phyloP scores from a whole-genome alignment of 2,113 vertebrate species.

The Lagopus leucura region DNA sequence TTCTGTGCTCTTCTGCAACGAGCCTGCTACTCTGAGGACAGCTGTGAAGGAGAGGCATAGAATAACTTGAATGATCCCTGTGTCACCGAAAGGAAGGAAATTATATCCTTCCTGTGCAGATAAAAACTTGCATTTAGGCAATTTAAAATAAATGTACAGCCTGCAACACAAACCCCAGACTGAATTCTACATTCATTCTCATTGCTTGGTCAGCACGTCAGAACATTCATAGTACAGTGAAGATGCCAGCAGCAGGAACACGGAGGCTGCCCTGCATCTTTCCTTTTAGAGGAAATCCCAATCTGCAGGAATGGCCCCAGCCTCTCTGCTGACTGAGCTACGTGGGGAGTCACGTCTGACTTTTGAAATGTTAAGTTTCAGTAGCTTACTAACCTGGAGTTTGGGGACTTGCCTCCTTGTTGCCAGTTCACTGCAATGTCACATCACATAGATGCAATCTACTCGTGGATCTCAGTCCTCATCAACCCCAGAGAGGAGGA shows the following conservation, averaged over 20 bases:
- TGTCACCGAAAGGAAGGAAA: background rate
- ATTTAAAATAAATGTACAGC: accelerated
- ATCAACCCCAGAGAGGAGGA: background rate
- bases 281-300: background rate
- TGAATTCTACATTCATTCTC: background rate
- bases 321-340: background rate
- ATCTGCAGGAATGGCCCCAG: background rate
- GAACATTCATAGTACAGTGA: background rate
- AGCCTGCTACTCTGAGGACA: slow-evolving; percentile 89
- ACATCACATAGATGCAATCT: accelerated
- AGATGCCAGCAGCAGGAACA: background rate
- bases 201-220: background rate
- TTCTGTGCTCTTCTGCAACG: slow-evolving; percentile 95
- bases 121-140: background rate
- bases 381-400: background rate
- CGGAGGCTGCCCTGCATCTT: background rate
- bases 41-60: slow-evolving; percentile 76
- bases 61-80: background rate
- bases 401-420: background rate
- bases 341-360: background rate
- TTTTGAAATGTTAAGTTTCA: background rate
- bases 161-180: background rate
- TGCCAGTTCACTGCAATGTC: background rate
- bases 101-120: accelerated
- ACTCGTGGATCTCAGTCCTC: background rate